These are phyloP conservation scores for Tupaia tana DNA, from an alignment of 2,113 vertebrate species.

Conservation along the genomic window DNA sequence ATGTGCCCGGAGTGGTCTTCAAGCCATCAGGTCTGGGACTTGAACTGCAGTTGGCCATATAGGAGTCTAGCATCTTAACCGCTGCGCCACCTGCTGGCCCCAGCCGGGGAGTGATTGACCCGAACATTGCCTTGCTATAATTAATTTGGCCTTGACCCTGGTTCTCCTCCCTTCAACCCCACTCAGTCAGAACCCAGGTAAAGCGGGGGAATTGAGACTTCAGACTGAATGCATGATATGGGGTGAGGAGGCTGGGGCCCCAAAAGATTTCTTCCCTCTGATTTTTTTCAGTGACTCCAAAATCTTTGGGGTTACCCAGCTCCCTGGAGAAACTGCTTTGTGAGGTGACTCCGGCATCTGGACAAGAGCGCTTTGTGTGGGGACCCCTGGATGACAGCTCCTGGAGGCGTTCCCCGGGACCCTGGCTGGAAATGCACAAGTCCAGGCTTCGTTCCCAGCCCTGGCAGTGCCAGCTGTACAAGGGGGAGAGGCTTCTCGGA, in stretches of 20 bases:
- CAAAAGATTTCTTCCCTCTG: conserved; percentile 6
- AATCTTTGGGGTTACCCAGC: conserved; percentile 36
- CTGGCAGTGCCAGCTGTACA: conserved; percentile 74
- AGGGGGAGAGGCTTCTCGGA: conserved; percentile 65
- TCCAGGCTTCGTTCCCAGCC: conserved; percentile 36
- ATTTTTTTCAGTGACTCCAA: conserved; percentile 74
- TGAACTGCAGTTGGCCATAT: too few relatives aligned
- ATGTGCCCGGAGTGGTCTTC: too few relatives aligned
- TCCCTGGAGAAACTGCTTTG: conserved; percentile 68
- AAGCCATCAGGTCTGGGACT: too few relatives aligned
- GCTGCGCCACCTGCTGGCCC: too few relatives aligned
- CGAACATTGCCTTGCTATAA: conserved; percentile 27
- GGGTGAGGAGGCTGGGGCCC: neutral
- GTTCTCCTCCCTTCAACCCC: neutral
- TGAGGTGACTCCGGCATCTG: conserved; percentile 67
- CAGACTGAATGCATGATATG: neutral
- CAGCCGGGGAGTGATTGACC: neutral
- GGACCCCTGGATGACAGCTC: neutral
- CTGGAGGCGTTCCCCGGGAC: conserved; percentile 46
- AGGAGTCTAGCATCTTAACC: too few relatives aligned
- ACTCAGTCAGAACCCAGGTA: neutral
- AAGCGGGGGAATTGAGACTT: neutral
- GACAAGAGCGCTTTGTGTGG: conserved; percentile 83
- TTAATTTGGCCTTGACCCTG: neutral
- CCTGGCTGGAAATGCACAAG: conserved; percentile 62